Conservation (phyloP, 2,797 vertebrate genomes). For the Arctocebus calabarensis region DNA sequence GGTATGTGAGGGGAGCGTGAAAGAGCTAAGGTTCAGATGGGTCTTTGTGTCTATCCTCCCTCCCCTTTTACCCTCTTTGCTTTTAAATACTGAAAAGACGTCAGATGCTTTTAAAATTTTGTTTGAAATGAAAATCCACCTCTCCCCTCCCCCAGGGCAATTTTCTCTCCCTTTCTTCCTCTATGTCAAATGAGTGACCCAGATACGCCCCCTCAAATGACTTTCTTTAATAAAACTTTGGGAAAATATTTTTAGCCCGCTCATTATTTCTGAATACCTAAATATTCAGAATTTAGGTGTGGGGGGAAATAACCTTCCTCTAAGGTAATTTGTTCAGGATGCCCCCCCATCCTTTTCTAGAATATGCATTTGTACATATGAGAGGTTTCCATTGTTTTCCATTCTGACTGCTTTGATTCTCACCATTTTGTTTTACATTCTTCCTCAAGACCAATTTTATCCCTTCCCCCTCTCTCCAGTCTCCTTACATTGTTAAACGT, state of each 20-base stretch:
- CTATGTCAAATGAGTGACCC: constrained; percentile 69
- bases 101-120: constrained; percentile 54
- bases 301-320: constrained; percentile 60
- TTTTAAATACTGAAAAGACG: constrained; percentile 17
- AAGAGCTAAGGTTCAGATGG: constrained; percentile 54
- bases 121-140: constrained; percentile 62
- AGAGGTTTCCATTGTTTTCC: constrained; percentile 80
- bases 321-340: constrained; percentile 52
- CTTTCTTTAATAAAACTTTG: constrained; percentile 81
- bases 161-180: constrained; percentile 48
- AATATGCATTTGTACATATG: constrained; percentile 45
- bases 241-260: constrained; percentile 73
- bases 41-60: constrained; percentile 74
- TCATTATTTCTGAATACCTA: constrained; percentile 69
- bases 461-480: constrained; percentile 77
- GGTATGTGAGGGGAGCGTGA: not conserved
- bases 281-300: no score
- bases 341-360: constrained; percentile 41
- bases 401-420: constrained; percentile 76
- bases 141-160: constrained; percentile 21
- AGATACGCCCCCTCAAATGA: constrained; percentile 76
- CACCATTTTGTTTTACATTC: constrained; percentile 84
- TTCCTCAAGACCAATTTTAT: constrained; percentile 80
- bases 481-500: constrained; percentile 83
- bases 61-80: not conserved